phyloP scores from a whole-genome alignment of 2,113 vertebrate genomes.

The Macroglossus sobrinus region DNA sequence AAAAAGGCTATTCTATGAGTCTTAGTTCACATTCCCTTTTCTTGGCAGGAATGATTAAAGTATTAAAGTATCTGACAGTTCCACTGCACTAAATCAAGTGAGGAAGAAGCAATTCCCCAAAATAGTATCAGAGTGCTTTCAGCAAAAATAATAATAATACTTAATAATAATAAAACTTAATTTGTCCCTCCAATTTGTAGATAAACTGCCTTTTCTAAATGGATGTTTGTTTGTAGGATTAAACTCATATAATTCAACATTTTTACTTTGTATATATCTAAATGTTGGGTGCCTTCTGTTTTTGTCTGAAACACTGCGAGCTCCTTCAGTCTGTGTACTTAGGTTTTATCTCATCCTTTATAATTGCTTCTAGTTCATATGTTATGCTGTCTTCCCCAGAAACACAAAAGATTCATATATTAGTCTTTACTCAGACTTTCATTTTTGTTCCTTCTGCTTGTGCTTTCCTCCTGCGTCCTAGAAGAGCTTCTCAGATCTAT shows the following conservation, averaged over 20 bases:
- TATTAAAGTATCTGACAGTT: not conserved
- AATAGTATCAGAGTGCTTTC: not conserved
- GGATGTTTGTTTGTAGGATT: not conserved
- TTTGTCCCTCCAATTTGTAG: not conserved
- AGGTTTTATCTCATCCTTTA: not conserved
- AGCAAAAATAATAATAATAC: not conserved
- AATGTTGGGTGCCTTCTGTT: not conserved
- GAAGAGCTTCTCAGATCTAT: not conserved
- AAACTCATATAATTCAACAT: not conserved
- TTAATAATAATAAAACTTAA: not conserved
- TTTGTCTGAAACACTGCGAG: not conserved
- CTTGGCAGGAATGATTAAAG: not conserved
- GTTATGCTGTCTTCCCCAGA: not conserved
- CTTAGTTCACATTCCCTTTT: not conserved
- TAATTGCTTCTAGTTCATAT: not conserved
- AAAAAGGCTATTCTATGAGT: not conserved
- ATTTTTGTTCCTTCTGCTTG: not conserved
- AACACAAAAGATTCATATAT: not conserved
- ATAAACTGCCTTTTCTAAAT: not conserved
- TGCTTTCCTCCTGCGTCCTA: not conserved
- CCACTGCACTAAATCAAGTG: not conserved
- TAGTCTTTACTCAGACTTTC: not conserved
- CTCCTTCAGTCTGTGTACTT: not conserved
- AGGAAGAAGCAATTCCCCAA: not conserved
- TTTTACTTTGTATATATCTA: not conserved